Percentiles rank a stretch among this genome's conserved stretches.
These are phyloP conservation scores for Platycheirus rosarum DNA, from an alignment of 2,888 invertebrate species.

Conservation along the genomic window DNA sequence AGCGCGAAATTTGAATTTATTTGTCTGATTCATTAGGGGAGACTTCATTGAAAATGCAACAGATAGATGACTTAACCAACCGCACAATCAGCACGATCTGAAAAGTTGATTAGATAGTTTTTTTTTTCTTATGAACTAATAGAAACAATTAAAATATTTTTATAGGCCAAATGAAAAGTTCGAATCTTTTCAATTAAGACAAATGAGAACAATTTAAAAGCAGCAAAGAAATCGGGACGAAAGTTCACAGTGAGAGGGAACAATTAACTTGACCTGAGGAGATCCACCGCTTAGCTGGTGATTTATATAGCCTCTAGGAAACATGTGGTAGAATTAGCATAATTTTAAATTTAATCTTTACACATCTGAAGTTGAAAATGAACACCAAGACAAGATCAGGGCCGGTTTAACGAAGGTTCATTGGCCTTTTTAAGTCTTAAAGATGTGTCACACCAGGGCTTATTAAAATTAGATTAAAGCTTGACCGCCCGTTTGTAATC, in stretches of 20 bases:
- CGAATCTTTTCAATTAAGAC: slow-evolving; percentile 43
- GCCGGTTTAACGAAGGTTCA: neutral
- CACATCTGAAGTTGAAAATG: too few species aligned
- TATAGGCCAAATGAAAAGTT: slow-evolving; percentile 1
- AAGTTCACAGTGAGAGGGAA: slow-evolving; percentile 8
- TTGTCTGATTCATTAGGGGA: slow-evolving; percentile 35
- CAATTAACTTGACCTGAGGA: slow-evolving; percentile 3
- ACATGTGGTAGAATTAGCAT: slow-evolving; percentile 1
- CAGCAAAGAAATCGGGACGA: slow-evolving; percentile 12
- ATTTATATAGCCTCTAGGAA: neutral
- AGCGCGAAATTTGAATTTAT: slow-evolving; percentile 43
- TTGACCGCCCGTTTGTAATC: slow-evolving; percentile 1
- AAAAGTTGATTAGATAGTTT: neutral
- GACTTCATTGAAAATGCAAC: slow-evolving; percentile 45
- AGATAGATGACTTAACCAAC: neutral
- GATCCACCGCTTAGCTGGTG: neutral
- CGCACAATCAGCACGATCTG: neutral
- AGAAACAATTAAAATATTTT: neutral
- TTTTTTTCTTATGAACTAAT: neutral
- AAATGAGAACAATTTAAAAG: slow-evolving; percentile 24
- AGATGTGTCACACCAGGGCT: neutral
- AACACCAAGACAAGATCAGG: neutral
- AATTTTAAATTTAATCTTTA: neutral
- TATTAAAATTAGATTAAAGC: neutral
- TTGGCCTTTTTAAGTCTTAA: neutral